Base-by-base conservation (phyloP, 2,113 vertebrate species). In the Phalacrocorax pelagicus region DNA sequence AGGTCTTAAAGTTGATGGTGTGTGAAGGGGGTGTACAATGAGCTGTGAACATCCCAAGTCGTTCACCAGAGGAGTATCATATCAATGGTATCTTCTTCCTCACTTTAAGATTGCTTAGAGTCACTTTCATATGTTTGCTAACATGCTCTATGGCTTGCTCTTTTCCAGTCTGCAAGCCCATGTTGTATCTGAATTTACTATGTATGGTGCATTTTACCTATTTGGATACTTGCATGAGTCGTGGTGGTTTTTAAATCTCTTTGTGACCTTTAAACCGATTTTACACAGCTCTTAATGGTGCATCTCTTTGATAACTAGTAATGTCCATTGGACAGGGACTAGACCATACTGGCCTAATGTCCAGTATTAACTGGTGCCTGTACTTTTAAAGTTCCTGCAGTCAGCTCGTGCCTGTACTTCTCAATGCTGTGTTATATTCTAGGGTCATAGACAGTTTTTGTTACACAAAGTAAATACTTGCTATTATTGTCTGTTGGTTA, bases 81-180 rank as follows among this genome's bases (percentile, higher is more conserved):
- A 7, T 10, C 1, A 0, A 71, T 44, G 13, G 6, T 7, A 23
- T 32, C 26, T 38, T 73, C 12, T 65, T 92, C 36, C 5, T 73
- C 19, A 10, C 5, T 55, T 67, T 9, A 44, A 2, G 7, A 32
- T 32, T 62, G 9, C 12, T 59, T 38, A 5, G 4, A 22, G 11
- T 65, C 11, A 42, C 32, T 79, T 75, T 38, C 16, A 2, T 19
- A 3, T 1, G 0, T 11, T 36, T 36, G 7, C 10, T 49, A 30
- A n/a, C 3, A 18, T 9, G 20, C 2, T 51, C 8, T 32, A 6
- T 38, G 26, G 5, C 11, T 63, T 49, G 8, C 2, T 62, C 2
- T 17, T 75, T 61, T 72, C 54, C 11, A 2, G 2, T 40, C 59
- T 74, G 11, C 32, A 72, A 71, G 34, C 29, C 21, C 5, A 1